phyloP scores from a whole-genome alignment of 2,113 vertebrate genomes.

The Sebastes schlegelii region DNA sequence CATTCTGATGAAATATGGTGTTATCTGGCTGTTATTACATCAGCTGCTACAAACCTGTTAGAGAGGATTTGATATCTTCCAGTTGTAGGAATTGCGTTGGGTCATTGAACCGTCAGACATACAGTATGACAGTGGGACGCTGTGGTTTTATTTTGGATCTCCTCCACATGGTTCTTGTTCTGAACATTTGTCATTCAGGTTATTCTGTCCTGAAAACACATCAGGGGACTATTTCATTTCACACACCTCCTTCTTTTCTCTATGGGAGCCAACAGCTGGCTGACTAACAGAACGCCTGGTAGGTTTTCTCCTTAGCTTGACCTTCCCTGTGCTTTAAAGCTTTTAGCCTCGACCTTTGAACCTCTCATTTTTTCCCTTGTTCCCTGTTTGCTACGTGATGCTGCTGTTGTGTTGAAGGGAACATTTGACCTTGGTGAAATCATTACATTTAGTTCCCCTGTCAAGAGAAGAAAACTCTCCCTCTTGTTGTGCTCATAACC shows the following conservation, averaged over 20 bases:
- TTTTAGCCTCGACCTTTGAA: neutral
- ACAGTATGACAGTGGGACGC: neutral
- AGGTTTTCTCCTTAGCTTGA: neutral
- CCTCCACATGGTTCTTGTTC: neutral
- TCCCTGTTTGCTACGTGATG: neutral
- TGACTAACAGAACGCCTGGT: neutral
- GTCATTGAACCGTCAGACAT: neutral
- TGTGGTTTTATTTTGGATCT: neutral
- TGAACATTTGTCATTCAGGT: neutral
- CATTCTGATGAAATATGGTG: constrained; percentile 27
- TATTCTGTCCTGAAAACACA: neutral
- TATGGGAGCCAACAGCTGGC: neutral
- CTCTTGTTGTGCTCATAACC: neutral
- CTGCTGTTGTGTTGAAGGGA: neutral
- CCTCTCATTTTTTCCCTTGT: neutral
- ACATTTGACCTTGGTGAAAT: neutral
- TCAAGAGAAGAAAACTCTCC: neutral
- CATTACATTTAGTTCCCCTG: neutral
- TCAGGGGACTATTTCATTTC: neutral
- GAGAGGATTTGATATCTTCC: constrained; percentile 34
- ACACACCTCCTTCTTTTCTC: neutral
- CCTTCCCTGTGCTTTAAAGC: neutral
- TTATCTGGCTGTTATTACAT: constrained; percentile 33
- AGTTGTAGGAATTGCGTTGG: constrained; percentile 14
- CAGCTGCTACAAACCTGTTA: constrained; percentile 24